A percentile compares a stretch with the other conserved stretches of the same genome.
phyloP scores from a whole-genome alignment of 2,113 vertebrate species.

The Periophthalmus modestus region DNA sequence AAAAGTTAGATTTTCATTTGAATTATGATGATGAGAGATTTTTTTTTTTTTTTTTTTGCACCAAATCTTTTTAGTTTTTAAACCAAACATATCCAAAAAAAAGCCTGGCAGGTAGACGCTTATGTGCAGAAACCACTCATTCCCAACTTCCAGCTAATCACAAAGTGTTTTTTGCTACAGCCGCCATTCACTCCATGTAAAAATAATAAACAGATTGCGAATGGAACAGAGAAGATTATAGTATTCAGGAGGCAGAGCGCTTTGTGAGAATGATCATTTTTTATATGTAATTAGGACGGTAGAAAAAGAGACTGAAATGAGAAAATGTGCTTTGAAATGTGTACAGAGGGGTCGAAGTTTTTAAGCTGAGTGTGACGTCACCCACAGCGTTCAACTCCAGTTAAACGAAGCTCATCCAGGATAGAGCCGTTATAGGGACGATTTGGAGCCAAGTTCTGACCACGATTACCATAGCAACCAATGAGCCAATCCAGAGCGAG shows the following conservation, averaged over 20 bases:
- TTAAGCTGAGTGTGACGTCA: too few relatives aligned
- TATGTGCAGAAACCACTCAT: neutral
- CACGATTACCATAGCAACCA: too few relatives aligned
- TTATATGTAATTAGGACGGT: neutral
- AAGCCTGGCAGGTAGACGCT: neutral
- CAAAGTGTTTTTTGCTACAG: neutral
- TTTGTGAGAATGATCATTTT: neutral
- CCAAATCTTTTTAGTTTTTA: neutral
- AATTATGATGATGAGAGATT: neutral
- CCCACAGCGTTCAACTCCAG: too few relatives aligned
- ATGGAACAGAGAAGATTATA: conserved; percentile 3
- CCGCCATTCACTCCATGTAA: neutral
- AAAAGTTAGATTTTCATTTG: neutral
- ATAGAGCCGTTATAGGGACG: too few relatives aligned
- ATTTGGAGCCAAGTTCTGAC: too few relatives aligned
- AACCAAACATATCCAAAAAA: neutral
- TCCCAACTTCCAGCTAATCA: neutral
- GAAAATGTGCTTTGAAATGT: conserved; percentile 1
- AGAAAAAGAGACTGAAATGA: neutral
- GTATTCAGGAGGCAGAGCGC: neutral
- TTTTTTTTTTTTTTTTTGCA: neutral
- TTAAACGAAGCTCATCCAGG: too few relatives aligned
- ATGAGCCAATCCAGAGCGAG: too few relatives aligned
- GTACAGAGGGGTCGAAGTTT: too few relatives aligned
- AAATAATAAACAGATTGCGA: neutral